phyloP scores from a whole-genome alignment of 2,797 vertebrate species.

The Melanotaenia boesemani region DNA sequence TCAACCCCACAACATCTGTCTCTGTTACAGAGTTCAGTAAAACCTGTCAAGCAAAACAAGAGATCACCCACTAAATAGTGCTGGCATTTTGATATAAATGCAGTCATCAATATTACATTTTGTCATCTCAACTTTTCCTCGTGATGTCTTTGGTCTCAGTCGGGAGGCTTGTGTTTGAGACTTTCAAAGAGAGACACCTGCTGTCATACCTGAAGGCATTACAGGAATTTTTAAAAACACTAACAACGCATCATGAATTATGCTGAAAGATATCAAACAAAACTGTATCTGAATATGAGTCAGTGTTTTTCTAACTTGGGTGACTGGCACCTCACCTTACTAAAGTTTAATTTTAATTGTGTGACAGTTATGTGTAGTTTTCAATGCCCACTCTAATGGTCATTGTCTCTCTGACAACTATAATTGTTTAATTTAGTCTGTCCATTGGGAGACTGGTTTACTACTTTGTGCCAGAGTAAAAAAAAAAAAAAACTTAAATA shows the following conservation, averaged over 20 bases:
- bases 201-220: conserved; percentile 24
- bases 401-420: neutral
- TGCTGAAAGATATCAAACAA: conserved; percentile 21
- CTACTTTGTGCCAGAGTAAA: neutral
- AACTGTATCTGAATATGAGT: conserved; percentile 1
- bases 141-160: conserved; percentile 3
- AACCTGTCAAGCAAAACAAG: conserved; percentile 7
- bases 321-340: conserved; percentile 1
- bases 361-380: neutral
- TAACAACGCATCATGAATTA: conserved; percentile 23
- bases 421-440: neutral
- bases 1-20: neutral
- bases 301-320: neutral
- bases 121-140: conserved; percentile 19
- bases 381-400: neutral
- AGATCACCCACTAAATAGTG: neutral
- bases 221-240: neutral
- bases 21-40: neutral
- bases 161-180: conserved; percentile 10
- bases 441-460: neutral
- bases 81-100: conserved; percentile 1
- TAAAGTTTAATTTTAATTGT: conserved; percentile 1
- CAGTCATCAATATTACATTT: conserved; percentile 10
- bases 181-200: conserved; percentile 36
- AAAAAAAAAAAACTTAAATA: neutral